These are phyloP conservation scores for Centroberyx gerrardi DNA, from an alignment of 2,797 vertebrate genomes.

Conservation along the genomic window DNA sequence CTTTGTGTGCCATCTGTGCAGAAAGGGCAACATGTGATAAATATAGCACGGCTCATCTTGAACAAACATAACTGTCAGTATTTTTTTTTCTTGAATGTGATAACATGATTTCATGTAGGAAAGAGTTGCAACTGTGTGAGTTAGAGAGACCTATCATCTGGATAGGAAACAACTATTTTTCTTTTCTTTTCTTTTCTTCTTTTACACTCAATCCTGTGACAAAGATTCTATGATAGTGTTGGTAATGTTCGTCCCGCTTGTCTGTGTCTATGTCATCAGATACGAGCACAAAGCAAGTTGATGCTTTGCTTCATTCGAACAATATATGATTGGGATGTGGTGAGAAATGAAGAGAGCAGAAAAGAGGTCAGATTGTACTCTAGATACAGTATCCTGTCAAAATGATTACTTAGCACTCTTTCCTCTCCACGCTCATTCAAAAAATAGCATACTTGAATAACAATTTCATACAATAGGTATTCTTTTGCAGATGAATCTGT, in stretches of 20 bases:
- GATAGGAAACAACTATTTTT: constrained; percentile 23
- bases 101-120: constrained; percentile 51
- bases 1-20: constrained; percentile 75
- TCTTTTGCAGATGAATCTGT: not conserved
- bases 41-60: constrained; percentile 69
- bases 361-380: constrained; percentile 85
- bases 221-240: constrained; percentile 18
- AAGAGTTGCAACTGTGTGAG: constrained; percentile 40
- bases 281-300: constrained; percentile 37
- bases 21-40: constrained; percentile 73
- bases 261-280: constrained; percentile 41
- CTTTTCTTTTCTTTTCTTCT: not conserved
- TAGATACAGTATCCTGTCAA: constrained; percentile 79
- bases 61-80: constrained; percentile 61
- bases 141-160: constrained; percentile 55
- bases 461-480: constrained; percentile 3
- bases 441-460: not conserved
- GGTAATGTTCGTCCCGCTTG: constrained; percentile 32
- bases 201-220: not conserved
- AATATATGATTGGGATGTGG: constrained; percentile 71
- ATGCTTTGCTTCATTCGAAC: constrained; percentile 47
- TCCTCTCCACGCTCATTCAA: constrained; percentile 35
- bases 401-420: constrained; percentile 66
- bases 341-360: constrained; percentile 69
- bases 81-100: constrained; percentile 68